These are phyloP conservation scores for Ibidorhyncha struthersii DNA, from an alignment of 2,113 vertebrate species.

Conservation along the genomic window DNA sequence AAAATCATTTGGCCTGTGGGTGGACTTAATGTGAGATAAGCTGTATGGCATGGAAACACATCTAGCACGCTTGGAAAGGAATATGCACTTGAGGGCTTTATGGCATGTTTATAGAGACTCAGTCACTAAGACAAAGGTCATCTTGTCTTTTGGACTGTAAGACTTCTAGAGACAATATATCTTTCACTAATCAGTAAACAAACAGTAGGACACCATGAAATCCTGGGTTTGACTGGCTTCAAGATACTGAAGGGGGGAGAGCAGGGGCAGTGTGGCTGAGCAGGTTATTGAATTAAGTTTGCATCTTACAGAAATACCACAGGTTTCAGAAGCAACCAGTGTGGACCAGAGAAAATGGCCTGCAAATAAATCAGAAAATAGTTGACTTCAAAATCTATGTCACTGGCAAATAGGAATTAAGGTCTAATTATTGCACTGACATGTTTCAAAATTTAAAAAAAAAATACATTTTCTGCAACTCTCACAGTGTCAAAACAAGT, in stretches of 20 bases:
- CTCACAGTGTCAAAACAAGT: constrained; percentile 65
- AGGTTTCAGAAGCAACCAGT: background rate
- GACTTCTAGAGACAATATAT: background rate
- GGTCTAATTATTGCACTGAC: constrained; percentile 45
- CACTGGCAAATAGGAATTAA: constrained; percentile 48
- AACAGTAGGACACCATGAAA: background rate
- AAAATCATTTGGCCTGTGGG: background rate
- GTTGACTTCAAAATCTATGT: constrained; percentile 2
- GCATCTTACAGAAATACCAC: background rate
- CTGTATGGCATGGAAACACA: background rate
- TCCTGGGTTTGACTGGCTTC: background rate
- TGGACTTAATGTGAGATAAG: background rate
- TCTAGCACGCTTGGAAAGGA: background rate
- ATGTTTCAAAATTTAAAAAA: constrained; percentile 30
- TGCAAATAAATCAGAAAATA: background rate
- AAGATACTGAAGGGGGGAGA: background rate
- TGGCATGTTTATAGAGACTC: background rate
- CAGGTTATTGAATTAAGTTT: background rate
- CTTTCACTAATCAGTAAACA: background rate
- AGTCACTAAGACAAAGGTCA: background rate
- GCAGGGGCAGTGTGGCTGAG: background rate
- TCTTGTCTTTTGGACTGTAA: background rate
- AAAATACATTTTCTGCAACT: constrained; percentile 14
- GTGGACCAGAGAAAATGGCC: background rate
- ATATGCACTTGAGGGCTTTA: background rate